Evolutionary conservation across 2,113 vertebrate genomes (phyloP).

Genomic region (Rhipidura dahli): DNA sequence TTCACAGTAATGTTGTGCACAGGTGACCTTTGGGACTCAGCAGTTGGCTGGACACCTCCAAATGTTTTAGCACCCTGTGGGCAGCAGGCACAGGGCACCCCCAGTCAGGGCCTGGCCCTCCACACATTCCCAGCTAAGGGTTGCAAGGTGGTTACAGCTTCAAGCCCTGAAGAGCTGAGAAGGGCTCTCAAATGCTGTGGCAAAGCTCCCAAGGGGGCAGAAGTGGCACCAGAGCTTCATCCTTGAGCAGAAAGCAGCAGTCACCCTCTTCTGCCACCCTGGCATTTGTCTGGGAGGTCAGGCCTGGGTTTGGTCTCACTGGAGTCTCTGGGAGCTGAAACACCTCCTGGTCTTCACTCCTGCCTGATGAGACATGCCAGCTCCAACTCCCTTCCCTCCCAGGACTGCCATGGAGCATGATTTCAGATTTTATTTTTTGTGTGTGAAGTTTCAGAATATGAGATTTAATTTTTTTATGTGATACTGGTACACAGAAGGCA

Average conservation of each 20-base stretch:
- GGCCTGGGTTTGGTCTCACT: background rate
- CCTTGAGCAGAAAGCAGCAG: background rate
- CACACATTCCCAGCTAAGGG: background rate
- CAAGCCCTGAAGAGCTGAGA: background rate
- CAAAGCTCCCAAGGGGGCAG: background rate
- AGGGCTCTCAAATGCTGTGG: background rate
- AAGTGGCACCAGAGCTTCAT: background rate
- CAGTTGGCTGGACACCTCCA: background rate
- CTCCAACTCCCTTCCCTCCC: background rate
- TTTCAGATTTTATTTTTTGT: background rate
- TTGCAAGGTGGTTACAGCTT: background rate
- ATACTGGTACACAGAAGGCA: background rate
- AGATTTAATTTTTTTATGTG: background rate
- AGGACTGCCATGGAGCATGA: background rate
- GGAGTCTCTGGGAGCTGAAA: background rate
- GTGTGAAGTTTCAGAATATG: background rate
- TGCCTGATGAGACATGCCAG: background rate
- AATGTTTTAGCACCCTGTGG: background rate
- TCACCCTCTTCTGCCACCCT: background rate
- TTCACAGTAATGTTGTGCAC: too few relatives aligned
- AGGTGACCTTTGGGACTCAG: background rate
- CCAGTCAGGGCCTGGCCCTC: too few relatives aligned
- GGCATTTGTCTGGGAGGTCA: background rate
- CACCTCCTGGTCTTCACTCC: background rate
- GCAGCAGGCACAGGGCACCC: background rate